Evolutionary conservation across 2,113 vertebrate genomes (phyloP).

Genomic region (Ptilorrhoa leucosticta): DNA sequence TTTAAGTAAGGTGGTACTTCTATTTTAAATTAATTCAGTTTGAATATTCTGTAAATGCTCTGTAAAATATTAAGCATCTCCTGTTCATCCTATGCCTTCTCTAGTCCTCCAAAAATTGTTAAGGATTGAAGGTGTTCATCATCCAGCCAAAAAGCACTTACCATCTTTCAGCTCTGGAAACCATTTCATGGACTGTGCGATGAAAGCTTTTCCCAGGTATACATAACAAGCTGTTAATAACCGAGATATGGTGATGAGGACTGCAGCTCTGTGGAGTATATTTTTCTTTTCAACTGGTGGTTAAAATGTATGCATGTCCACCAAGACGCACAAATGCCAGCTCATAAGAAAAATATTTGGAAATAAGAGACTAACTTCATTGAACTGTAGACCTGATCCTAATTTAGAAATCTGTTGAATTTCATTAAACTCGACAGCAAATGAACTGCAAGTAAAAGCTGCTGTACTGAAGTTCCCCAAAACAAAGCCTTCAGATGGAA

Average conservation of each 20-base stretch:
- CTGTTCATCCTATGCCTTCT: neutral
- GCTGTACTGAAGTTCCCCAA: neutral
- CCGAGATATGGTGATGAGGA: rapidly evolving
- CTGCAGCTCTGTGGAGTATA: neutral
- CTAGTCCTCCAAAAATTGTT: neutral
- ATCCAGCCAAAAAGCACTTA: neutral
- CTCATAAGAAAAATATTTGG: neutral
- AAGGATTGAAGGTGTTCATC: neutral
- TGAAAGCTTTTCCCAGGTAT: neutral
- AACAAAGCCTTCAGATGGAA: neutral
- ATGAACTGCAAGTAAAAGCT: neutral
- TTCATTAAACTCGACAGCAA: neutral
- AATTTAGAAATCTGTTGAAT: neutral
- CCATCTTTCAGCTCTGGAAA: neutral
- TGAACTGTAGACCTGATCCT: neutral
- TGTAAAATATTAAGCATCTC: neutral
- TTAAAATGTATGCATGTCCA: neutral
- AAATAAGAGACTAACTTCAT: neutral
- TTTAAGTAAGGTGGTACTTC: neutral
- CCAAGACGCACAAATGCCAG: neutral
- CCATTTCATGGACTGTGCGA: neutral
- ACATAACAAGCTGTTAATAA: neutral
- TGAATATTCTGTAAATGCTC: no score
- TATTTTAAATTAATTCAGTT: neutral
- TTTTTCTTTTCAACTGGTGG: neutral